These are phyloP conservation scores for Lasioglossum oenotherae DNA, from an alignment of 2,888 invertebrate genomes.

Conservation along the genomic window DNA sequence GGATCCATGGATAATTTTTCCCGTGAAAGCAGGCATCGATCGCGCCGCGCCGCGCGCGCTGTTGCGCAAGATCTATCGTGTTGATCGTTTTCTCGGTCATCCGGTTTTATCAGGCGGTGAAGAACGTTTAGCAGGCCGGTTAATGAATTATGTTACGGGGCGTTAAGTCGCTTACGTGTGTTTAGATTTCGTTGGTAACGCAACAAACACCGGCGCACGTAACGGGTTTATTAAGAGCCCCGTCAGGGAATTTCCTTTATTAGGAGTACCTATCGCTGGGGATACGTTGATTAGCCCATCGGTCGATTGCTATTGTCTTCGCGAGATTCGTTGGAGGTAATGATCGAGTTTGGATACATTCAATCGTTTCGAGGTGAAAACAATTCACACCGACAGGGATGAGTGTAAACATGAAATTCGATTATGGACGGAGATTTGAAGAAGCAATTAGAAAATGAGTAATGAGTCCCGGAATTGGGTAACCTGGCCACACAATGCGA, in stretches of 20 bases:
- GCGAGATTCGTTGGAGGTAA: background rate
- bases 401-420: constrained; percentile 15
- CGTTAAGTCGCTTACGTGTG: constrained; percentile 20
- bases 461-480: constrained; percentile 35
- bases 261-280: background rate
- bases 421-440: constrained; percentile 9
- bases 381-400: background rate
- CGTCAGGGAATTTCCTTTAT: constrained; percentile 23
- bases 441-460: constrained; percentile 37
- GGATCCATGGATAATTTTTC: background rate
- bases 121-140: constrained; percentile 23
- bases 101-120: background rate
- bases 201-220: constrained; percentile 23
- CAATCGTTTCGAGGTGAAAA: background rate
- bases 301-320: background rate
- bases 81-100: constrained; percentile 16
- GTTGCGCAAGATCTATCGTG: background rate
- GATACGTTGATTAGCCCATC: background rate
- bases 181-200: constrained; percentile 40
- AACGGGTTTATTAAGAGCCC: constrained; percentile 33
- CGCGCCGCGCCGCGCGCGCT: background rate
- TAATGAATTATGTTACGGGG: constrained; percentile 23
- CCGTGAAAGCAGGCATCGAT: background rate
- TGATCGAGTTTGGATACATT: background rate
- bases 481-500: constrained; percentile 38